Percentiles rank a stretch among this genome's conserved stretches.
Conservation (phyloP, 2,888 invertebrate genomes). For the Neoscelio sp. region DNA sequence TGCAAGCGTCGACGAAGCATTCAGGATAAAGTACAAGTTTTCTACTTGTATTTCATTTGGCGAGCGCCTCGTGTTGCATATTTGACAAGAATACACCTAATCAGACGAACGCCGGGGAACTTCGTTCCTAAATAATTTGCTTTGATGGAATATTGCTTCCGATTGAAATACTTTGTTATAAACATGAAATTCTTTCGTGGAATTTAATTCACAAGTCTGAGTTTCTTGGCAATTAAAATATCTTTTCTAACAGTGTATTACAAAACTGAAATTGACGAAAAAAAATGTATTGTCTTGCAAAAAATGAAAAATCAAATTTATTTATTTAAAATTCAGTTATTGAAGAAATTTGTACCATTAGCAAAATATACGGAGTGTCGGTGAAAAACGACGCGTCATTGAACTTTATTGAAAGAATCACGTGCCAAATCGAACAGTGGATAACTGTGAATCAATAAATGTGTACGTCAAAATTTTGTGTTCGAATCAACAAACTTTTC, state of each 20-base stretch:
- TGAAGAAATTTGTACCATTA: no score
- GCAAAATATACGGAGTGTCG: no score
- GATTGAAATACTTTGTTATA: neutral
- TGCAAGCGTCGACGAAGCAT: no score
- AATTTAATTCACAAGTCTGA: no score
- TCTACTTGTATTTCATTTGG: conserved; percentile 12
- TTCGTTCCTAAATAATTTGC: conserved; percentile 17
- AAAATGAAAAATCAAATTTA: no score
- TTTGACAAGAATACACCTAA: conserved; percentile 25
- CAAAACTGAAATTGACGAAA: no score
- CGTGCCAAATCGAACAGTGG: conserved; percentile 25
- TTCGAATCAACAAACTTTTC: conserved; percentile 7
- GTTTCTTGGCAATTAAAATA: no score
- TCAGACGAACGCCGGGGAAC: conserved; percentile 12
- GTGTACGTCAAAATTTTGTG: conserved; percentile 35
- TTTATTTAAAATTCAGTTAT: no score
- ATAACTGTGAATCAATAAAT: conserved; percentile 31
- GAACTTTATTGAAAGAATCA: conserved; percentile 34
- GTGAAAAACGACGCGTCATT: conserved; percentile 35
- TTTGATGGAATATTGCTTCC: conserved; percentile 14
- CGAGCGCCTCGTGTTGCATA: conserved; percentile 19
- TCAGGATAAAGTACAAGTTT: conserved; percentile 10
- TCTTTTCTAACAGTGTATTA: no score
- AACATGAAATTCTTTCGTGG: neutral
- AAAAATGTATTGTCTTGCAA: no score